Evolutionary conservation across 2,113 vertebrate species (phyloP).

Genomic region (Fulmarus glacialis): DNA sequence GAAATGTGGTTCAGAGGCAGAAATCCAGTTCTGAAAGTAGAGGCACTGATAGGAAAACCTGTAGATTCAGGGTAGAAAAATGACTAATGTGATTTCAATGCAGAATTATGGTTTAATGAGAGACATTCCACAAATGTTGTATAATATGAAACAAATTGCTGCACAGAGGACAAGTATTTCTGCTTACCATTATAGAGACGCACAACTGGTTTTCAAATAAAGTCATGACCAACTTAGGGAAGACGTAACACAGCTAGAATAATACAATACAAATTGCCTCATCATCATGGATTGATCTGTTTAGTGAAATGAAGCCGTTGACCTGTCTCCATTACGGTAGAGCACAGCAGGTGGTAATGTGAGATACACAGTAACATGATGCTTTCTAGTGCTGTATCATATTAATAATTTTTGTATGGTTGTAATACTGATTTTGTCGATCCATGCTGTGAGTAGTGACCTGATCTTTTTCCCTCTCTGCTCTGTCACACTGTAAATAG

Average conservation of each 20-base stretch:
- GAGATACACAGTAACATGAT: not conserved
- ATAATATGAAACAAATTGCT: not conserved
- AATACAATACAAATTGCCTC: not conserved
- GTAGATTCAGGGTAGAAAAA: not conserved
- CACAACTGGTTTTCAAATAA: not conserved
- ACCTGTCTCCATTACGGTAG: not conserved
- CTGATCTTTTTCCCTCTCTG: not conserved
- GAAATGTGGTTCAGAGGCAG: not conserved
- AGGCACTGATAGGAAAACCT: not conserved
- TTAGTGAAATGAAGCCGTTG: not conserved
- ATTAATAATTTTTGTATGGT: not conserved
- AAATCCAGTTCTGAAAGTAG: not conserved
- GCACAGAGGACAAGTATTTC: not conserved
- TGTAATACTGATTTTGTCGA: not conserved
- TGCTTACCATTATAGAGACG: not conserved
- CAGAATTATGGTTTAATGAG: not conserved
- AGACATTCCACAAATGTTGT: not conserved
- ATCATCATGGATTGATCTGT: not conserved
- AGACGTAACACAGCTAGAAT: not conserved
- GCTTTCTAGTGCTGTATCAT: not conserved
- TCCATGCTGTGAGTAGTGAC: not conserved
- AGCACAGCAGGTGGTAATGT: not conserved
- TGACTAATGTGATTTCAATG: not conserved
- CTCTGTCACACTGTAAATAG: not conserved
- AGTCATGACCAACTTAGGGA: not conserved